Conservation (phyloP, 1,140 invertebrate species). For the Augochlora pura region DNA sequence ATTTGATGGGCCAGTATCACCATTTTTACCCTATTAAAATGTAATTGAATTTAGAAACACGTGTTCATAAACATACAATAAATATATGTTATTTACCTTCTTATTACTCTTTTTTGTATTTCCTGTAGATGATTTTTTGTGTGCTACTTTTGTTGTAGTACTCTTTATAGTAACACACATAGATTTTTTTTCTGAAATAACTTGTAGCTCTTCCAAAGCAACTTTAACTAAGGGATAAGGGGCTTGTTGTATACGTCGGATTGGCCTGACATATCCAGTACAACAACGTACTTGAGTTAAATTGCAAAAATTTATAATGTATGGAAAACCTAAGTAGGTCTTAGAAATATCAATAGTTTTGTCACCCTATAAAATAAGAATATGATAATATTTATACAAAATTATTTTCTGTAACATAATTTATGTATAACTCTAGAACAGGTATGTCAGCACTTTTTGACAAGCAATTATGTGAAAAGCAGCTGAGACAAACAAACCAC, state of each 20-base stretch:
- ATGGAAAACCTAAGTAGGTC: slow-evolving; percentile 86
- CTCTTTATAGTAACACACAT: slow-evolving; percentile 66
- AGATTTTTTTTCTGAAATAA: slow-evolving; percentile 65
- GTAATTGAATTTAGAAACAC: slow-evolving; percentile 29
- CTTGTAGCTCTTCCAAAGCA: slow-evolving; percentile 81
- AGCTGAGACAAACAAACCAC: neutral
- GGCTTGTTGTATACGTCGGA: slow-evolving; percentile 88
- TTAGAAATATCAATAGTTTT: slow-evolving; percentile 88
- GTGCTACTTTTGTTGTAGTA: slow-evolving; percentile 68
- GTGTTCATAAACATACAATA: slow-evolving; percentile 1
- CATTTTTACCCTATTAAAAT: slow-evolving; percentile 70
- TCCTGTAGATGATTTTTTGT: slow-evolving; percentile 72
- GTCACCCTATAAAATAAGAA: slow-evolving; percentile 82
- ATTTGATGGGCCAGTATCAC: slow-evolving; percentile 81
- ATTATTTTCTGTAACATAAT: neutral
- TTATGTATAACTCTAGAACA: neutral
- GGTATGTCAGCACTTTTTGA: neutral
- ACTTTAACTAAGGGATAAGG: slow-evolving; percentile 89
- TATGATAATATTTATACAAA: neutral
- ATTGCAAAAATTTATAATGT: slow-evolving; percentile 90
- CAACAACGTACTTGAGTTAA: slow-evolving; percentile 87
- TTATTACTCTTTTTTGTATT: slow-evolving; percentile 73
- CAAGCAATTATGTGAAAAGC: neutral
- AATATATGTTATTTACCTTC: slow-evolving; percentile 50
- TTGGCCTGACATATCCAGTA: slow-evolving; percentile 85